These are phyloP conservation scores for Pseudomyrmex pallidus DNA, from an alignment of 1,140 invertebrate species.

Conservation along the genomic window DNA sequence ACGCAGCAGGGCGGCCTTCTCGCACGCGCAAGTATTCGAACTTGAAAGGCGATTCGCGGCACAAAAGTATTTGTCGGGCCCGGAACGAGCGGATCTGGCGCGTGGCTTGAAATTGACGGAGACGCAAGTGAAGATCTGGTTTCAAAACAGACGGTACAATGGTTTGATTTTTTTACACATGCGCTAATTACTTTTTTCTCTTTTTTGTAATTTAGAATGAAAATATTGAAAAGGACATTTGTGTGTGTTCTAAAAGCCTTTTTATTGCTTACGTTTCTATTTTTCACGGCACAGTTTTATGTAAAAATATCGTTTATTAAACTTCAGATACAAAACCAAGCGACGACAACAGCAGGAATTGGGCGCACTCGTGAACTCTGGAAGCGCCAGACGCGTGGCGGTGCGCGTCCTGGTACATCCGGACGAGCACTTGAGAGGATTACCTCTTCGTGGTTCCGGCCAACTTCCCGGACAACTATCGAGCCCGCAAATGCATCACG, in stretches of 20 bases:
- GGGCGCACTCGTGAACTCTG: slow-evolving; percentile 83
- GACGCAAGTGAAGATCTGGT: slow-evolving; percentile 92
- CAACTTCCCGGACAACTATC: slow-evolving; percentile 81
- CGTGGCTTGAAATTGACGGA: slow-evolving; percentile 95
- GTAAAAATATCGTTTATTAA: not conserved
- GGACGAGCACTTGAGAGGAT: slow-evolving; percentile 81
- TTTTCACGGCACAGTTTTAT: no score
- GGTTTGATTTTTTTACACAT: slow-evolving; percentile 70
- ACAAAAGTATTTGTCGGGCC: slow-evolving; percentile 97
- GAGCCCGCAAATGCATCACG: slow-evolving; percentile 80
- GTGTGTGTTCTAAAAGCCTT: no score
- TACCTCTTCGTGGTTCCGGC: slow-evolving; percentile 78
- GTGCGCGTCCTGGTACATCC: slow-evolving; percentile 83
- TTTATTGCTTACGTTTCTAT: no score
- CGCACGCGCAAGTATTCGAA: slow-evolving; percentile 97
- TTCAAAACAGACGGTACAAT: slow-evolving; percentile 84
- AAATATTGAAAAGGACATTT: not conserved
- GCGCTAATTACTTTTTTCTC: no score
- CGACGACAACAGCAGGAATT: slow-evolving; percentile 83
- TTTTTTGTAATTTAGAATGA: not conserved
- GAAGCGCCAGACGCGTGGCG: slow-evolving; percentile 81
- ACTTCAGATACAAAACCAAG: slow-evolving; percentile 83
- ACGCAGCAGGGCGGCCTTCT: slow-evolving; percentile 96
- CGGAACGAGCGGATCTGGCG: slow-evolving; percentile 97
- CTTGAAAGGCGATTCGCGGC: slow-evolving; percentile 97